Conservation (phyloP, 2,113 vertebrate genomes). For the Vireo altiloquus region DNA sequence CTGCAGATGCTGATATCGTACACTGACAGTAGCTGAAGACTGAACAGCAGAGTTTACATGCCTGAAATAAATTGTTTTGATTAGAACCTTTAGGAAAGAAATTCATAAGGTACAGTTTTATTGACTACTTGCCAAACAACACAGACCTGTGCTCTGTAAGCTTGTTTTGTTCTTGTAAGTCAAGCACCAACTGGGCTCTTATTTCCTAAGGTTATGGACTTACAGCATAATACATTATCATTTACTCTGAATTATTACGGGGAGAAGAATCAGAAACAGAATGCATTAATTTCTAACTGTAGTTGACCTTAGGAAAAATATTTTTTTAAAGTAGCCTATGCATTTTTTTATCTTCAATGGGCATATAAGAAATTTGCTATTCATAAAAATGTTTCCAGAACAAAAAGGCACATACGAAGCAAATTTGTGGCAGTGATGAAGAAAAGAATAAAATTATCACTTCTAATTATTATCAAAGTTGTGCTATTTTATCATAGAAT, state of each 20-base stretch:
- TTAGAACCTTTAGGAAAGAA: conserved; percentile 82
- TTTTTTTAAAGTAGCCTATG: background rate
- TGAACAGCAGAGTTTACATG: conserved; percentile 76
- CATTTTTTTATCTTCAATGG: background rate
- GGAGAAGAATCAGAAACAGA: background rate
- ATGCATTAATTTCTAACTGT: conserved; percentile 37
- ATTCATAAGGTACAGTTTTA: conserved; percentile 80
- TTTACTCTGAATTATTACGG: conserved; percentile 66
- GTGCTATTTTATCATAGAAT: background rate
- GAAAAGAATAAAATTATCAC: background rate
- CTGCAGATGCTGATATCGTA: background rate
- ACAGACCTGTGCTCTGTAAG: conserved; percentile 67
- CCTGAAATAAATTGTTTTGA: conserved; percentile 83
- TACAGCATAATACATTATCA: conserved; percentile 58
- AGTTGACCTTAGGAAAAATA: conserved; percentile 10
- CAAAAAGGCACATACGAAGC: background rate
- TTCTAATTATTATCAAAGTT: background rate
- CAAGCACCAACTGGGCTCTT: conserved; percentile 66
- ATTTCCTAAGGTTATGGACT: conserved; percentile 70
- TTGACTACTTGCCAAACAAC: conserved; percentile 79
- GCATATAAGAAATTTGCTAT: background rate
- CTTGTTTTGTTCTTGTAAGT: conserved; percentile 77
- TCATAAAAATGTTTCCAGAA: background rate
- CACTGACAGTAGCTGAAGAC: conserved; percentile 71
- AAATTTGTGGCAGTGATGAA: background rate